These are phyloP conservation scores for Dinomys branickii DNA, from an alignment of 2,113 vertebrate species.

Conservation along the genomic window DNA sequence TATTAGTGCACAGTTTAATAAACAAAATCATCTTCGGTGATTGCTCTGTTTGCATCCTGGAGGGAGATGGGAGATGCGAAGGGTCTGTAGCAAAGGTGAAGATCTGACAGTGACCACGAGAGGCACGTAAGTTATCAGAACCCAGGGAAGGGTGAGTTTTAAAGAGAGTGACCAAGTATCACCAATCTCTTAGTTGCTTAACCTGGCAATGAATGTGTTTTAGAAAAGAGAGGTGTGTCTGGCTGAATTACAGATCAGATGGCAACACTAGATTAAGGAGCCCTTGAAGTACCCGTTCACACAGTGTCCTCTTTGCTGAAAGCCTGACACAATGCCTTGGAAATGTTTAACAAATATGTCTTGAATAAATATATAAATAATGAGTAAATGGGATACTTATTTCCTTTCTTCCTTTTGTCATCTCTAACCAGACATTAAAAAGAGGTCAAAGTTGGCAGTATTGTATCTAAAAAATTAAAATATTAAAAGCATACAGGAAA, in stretches of 20 bases:
- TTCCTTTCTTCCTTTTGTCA: background rate
- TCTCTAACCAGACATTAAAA: background rate
- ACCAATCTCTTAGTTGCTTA: background rate
- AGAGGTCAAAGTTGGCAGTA: background rate
- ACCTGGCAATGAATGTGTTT: background rate
- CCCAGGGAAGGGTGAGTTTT: background rate
- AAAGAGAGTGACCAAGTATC: background rate
- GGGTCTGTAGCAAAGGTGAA: background rate
- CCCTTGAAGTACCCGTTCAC: background rate
- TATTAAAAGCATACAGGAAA: background rate
- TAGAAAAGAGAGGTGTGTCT: background rate
- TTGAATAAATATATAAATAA: conserved; percentile 2
- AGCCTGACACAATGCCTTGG: background rate
- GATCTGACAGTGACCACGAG: background rate
- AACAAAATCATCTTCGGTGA: background rate
- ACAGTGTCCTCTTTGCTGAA: background rate
- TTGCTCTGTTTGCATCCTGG: background rate
- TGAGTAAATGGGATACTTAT: background rate
- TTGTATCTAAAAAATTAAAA: background rate
- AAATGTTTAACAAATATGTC: background rate
- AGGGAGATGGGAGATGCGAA: background rate
- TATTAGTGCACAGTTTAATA: background rate
- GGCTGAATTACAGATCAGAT: background rate
- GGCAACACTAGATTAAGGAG: background rate
- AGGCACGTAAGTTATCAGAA: background rate